Evolutionary conservation across 2,888 invertebrate species (phyloP), one percentile per base, ranked within the genome.

Genomic region (Philhelius pedissequus): DNA sequence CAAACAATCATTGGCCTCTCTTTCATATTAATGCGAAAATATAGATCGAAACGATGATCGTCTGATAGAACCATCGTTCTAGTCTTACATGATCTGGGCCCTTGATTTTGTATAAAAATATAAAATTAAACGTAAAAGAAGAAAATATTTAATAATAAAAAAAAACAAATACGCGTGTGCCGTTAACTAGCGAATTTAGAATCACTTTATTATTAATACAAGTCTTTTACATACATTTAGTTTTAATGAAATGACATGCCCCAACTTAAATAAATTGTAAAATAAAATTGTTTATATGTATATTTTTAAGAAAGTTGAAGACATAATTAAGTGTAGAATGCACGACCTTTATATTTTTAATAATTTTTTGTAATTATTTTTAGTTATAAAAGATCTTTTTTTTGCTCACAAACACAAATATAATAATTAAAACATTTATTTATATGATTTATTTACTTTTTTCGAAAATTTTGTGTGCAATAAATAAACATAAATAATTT

Each of bases 211-310:
- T 50, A 52, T 25, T 62, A 62, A 70, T 52, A 68, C 11, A 56
- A 60, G 54, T 76, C 64, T 69, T 78, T 56, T 58, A 74, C 62
- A 45, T 74, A 69, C 69, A 62, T 40, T 40, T 40, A 60, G 22
- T 66, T 60, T 22, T 20, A 27, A 32, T 11, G n/a, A n/a, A 25
- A 74, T 20, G 30, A 45, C 13, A 11, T 64, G n/a, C 66, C 30
- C 52, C 48, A 62, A 83, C 38, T 38, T 25, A 58, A 45, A 38
- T 70, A 43, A 64, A 71, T 30, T 75, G 76, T 76, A 81, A 78
- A 78, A 43, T 73, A 73, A 82, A 74, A 13, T 70, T 78, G 40
- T 83, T 83, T 83, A 78, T 83, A 74, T 64, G 78, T 83, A 74
- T 64, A 83, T 83, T 82, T 83, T 74, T 83, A 73, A 78, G 82